Conservation (phyloP, 2,888 invertebrate genomes). For the Iselma pallidipennis region DNA sequence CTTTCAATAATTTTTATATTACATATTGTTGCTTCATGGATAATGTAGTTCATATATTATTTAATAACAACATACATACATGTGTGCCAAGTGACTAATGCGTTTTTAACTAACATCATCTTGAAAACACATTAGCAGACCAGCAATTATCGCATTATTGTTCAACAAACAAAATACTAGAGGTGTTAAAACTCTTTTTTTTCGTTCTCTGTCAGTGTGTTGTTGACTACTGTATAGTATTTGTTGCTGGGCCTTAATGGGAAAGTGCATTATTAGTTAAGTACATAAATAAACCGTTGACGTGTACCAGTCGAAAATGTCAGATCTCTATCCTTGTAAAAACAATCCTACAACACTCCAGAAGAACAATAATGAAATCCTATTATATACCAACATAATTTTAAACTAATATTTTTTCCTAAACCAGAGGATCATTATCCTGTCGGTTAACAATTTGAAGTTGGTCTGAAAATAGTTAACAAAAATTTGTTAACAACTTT, state of each 20-base stretch:
- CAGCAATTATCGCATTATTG: constrained; percentile 28
- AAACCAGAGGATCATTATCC: no score
- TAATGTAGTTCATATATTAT: neutral
- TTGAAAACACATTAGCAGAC: constrained; percentile 17
- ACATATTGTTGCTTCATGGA: no score
- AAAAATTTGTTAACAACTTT: no score
- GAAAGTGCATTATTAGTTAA: constrained; percentile 13
- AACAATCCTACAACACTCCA: neutral
- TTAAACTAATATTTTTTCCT: no score
- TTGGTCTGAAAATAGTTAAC: no score
- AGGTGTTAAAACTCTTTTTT: neutral
- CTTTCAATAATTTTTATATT: no score
- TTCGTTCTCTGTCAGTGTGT: no score
- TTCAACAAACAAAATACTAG: neutral
- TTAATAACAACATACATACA: neutral
- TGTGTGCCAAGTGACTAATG: constrained; percentile 16
- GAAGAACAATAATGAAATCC: no score
- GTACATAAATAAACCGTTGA: neutral
- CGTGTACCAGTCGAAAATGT: neutral
- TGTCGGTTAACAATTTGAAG: no score
- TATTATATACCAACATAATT: no score
- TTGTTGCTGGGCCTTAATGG: neutral
- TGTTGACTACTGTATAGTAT: neutral
- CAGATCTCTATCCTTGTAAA: neutral
- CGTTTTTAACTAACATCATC: constrained; percentile 21